These are phyloP conservation scores for Rugalucina vietnamica DNA, from an alignment of 2,888 invertebrate species.

Conservation along the genomic window DNA sequence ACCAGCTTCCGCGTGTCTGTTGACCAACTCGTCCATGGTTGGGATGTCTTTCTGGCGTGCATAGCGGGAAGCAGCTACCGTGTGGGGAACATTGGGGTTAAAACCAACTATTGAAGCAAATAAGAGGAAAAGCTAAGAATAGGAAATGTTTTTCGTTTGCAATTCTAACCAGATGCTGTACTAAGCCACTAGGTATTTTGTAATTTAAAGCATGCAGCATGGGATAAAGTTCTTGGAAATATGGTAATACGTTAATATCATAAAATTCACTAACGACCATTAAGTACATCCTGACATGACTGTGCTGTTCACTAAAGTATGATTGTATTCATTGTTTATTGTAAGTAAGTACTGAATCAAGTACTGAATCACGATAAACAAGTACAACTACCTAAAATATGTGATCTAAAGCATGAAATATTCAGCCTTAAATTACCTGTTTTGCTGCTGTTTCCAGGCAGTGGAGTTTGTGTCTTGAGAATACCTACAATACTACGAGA, in stretches of 20 bases:
- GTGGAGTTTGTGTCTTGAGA: not conserved
- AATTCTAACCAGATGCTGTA: too few species aligned
- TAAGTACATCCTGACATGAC: too few species aligned
- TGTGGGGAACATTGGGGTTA: conserved; percentile 5
- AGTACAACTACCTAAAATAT: not conserved
- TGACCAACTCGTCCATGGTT: conserved; percentile 30
- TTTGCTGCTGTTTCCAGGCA: not conserved
- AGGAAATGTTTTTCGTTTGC: too few species aligned
- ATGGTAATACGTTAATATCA: too few species aligned
- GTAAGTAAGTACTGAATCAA: too few species aligned
- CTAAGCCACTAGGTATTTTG: too few species aligned
- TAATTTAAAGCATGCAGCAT: too few species aligned
- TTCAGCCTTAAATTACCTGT: not conserved
- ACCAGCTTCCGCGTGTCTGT: conserved; percentile 42
- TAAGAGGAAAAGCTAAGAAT: not conserved
- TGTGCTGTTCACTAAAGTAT: too few species aligned
- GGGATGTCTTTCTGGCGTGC: conserved; percentile 11
- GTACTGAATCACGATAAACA: too few species aligned
- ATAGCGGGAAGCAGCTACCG: conserved; percentile 17
- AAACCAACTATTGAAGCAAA: conserved; percentile 10
- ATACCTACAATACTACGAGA: conserved; percentile 7
- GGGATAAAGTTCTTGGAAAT: too few species aligned
- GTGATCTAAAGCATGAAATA: not conserved
- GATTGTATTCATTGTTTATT: too few species aligned
- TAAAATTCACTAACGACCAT: too few species aligned